These are phyloP conservation scores for Cerastoderma edule DNA, from an alignment of 2,888 invertebrate species.

Conservation along the genomic window DNA sequence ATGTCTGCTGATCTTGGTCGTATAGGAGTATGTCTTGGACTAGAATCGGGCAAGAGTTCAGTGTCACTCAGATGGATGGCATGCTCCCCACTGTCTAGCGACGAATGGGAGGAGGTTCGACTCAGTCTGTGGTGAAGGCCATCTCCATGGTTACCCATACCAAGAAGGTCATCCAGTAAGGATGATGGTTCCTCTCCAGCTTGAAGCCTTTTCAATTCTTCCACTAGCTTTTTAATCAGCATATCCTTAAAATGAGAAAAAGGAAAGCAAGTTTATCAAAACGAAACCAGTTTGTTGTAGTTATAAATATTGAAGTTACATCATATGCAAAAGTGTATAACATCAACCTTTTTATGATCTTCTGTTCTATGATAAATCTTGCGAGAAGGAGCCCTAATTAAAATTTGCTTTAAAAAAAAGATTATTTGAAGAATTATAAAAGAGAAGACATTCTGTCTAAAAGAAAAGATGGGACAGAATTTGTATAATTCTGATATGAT, in stretches of 20 bases:
- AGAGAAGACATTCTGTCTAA: too few species aligned
- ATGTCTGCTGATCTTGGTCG: conserved; percentile 59
- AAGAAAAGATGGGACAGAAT: too few species aligned
- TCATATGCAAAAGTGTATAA: too few species aligned
- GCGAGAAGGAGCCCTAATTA: too few species aligned
- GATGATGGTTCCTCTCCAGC: conserved; percentile 67
- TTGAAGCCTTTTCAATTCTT: conserved; percentile 66
- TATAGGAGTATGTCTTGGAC: conserved; percentile 30
- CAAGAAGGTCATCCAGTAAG: conserved; percentile 71
- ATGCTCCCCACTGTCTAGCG: conserved; percentile 62
- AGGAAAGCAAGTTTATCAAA: too few species aligned
- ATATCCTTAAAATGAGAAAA: conserved; percentile 68
- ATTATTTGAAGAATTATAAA: too few species aligned
- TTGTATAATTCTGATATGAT: too few species aligned
- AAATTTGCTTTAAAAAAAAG: too few species aligned
- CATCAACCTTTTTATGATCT: too few species aligned
- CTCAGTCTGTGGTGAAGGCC: conserved; percentile 69
- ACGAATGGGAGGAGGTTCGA: conserved; percentile 65
- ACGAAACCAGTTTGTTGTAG: too few species aligned
- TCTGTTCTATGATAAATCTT: too few species aligned
- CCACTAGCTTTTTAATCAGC: conserved; percentile 71
- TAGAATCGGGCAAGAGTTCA: conserved; percentile 48
- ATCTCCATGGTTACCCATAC: conserved; percentile 67
- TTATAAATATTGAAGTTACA: too few species aligned
- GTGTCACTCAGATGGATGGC: conserved; percentile 57